Base-by-base conservation (phyloP, 1,140 invertebrate species). In the Cotesia vestalis region DNA sequence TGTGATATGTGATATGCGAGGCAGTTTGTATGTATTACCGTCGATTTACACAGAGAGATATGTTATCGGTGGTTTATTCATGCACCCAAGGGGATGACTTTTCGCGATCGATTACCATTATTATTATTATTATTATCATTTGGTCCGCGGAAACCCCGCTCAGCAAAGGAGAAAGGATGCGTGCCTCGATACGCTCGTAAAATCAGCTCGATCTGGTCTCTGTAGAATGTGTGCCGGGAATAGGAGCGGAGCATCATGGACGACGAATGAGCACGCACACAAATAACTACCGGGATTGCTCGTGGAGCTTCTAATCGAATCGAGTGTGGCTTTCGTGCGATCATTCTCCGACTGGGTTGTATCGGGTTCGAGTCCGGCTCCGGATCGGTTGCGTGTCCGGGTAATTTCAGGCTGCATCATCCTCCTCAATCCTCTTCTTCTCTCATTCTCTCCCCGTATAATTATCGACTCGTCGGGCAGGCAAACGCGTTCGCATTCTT, bases 351-450 rank as follows among this genome's bases (percentile, higher is more conserved):
- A 35, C 60, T 52, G 46, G 64, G 52, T 51, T 61, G 61, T 71
- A 61, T 71, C 61, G 34, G 27, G 27, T 27, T 27, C 27, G 27
- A 27, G 27, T 61, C 46, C 38, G 38, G 17, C 62, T 46, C 40
- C 11, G 40, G 6, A 27, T 27, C 27, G 27, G 27, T 27, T 27
- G 27, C 27, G 27, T 27, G 27, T 53, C 40, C 17, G 36, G 14
- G 63, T 72, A 72, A 72, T 72, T 72, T 72, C 61, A 66, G 55
- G 20, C 62, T 66, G 53, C 53, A 55, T 72, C 51, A 35, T 71
- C 9, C 27, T 35, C 11, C 40, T 46, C 40, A 46, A 9, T 46
- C 40, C 11, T 11, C 2, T 9, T 46, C 40, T 11, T 46, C 40
- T 46, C 40, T 46, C 40, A 46, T 6, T 46, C 40, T 46, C n/a